Evolutionary conservation across 2,888 invertebrate genomes (phyloP).

Genomic region (Cerceris ruficornis): DNA sequence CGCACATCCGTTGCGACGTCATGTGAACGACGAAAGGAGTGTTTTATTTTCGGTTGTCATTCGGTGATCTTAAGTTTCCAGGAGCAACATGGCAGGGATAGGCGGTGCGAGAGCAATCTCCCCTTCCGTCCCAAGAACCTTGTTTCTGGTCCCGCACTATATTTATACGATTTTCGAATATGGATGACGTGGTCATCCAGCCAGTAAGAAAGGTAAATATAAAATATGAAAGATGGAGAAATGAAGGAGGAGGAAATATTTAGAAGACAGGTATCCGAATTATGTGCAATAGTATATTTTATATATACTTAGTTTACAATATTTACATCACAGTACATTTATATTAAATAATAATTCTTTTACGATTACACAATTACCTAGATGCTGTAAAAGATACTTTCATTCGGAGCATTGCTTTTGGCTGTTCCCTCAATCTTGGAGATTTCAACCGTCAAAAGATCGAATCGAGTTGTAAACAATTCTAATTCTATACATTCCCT

Average conservation of each 20-base stretch:
- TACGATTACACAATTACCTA: slow-evolving; percentile 57
- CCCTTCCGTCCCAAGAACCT: too few species aligned
- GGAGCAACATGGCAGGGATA: too few species aligned
- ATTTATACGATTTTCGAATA: too few species aligned
- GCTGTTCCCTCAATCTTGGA: slow-evolving; percentile 23
- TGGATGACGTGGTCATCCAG: too few species aligned
- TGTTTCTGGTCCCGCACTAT: too few species aligned
- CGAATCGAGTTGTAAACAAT: neutral
- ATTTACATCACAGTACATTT: slow-evolving; percentile 73
- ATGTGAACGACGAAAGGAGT: too few species aligned
- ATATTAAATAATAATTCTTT: slow-evolving; percentile 63
- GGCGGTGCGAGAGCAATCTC: too few species aligned
- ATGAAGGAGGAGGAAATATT: neutral
- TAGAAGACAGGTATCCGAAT: neutral
- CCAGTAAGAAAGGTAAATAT: too few species aligned
- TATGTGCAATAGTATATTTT: slow-evolving; percentile 67
- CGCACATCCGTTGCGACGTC: too few species aligned
- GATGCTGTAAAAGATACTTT: slow-evolving; percentile 67
- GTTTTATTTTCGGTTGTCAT: too few species aligned
- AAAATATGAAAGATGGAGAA: too few species aligned
- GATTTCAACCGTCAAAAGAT: slow-evolving; percentile 8
- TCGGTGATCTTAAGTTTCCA: too few species aligned
- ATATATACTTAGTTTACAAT: slow-evolving; percentile 73
- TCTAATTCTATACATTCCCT: neutral
- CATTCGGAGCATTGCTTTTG: slow-evolving; percentile 63